Conservation (phyloP, 2,888 invertebrate genomes). For the Cataglyphis altisquamis region DNA sequence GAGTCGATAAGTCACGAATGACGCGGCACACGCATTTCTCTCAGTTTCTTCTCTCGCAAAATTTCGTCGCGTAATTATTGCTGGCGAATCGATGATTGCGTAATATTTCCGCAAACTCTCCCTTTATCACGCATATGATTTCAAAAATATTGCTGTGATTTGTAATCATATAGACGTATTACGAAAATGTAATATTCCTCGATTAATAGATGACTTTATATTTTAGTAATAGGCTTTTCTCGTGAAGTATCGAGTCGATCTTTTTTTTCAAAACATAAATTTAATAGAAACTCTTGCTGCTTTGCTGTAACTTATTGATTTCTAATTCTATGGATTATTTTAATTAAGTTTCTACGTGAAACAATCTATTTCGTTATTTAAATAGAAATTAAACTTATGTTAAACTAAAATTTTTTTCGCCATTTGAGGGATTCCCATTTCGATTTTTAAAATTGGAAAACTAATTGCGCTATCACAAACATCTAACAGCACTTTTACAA, state of each 20-base stretch:
- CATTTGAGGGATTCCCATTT: neutral
- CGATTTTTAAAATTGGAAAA: neutral
- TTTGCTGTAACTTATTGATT: neutral
- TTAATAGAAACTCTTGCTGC: slow-evolving; percentile 1
- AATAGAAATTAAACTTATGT: neutral
- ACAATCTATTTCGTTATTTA: neutral
- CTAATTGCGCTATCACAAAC: neutral
- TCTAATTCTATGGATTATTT: neutral
- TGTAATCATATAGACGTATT: neutral
- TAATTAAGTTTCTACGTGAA: neutral
- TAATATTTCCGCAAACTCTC: neutral
- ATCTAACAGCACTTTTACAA: neutral
- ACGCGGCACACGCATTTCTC: neutral
- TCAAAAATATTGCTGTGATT: neutral
- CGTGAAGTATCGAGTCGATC: neutral
- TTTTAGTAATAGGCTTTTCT: neutral
- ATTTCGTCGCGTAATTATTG: neutral
- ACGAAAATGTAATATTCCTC: neutral
- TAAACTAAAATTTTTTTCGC: neutral
- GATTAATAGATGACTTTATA: neutral
- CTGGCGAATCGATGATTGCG: neutral
- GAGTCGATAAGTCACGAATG: slow-evolving; percentile 19
- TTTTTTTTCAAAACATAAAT: neutral
- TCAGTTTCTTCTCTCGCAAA: neutral
- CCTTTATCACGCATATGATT: neutral